These are phyloP conservation scores for Caranx ignobilis DNA, from an alignment of 2,113 vertebrate genomes.

Conservation along the genomic window DNA sequence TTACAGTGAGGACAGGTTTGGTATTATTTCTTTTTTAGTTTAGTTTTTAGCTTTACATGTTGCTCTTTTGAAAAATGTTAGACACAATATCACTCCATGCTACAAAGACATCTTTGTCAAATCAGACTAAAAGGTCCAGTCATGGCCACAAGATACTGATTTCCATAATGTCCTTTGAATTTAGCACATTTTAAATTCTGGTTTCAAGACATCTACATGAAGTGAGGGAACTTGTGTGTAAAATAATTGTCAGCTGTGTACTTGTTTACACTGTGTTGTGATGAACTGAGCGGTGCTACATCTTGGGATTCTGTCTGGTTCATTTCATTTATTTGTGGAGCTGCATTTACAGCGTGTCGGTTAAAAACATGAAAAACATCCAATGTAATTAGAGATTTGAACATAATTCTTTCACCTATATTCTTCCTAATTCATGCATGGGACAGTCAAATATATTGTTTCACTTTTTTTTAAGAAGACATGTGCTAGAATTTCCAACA, in stretches of 20 bases:
- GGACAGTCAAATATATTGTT: background rate
- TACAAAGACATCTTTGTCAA: no score
- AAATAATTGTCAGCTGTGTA: no score
- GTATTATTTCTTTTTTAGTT: background rate
- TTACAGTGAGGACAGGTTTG: background rate
- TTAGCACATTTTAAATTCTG: no score
- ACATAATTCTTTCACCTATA: background rate
- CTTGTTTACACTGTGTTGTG: no score
- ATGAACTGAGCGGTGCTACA: background rate
- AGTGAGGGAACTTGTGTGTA: background rate
- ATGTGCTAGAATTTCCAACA: background rate
- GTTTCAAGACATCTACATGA: background rate
- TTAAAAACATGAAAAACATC: background rate
- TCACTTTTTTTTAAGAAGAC: background rate
- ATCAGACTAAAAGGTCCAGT: no score
- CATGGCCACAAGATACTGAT: background rate
- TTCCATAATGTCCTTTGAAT: background rate
- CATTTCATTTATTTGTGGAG: background rate
- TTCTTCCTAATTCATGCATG: background rate
- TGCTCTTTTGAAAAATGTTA: background rate
- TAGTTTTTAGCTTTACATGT: no score
- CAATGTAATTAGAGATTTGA: background rate
- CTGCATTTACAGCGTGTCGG: background rate
- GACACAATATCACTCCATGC: background rate
- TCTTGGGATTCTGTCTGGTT: background rate